Evolutionary conservation across 1,140 invertebrate genomes (phyloP).

Genomic region (Drosophila jambulina): DNA sequence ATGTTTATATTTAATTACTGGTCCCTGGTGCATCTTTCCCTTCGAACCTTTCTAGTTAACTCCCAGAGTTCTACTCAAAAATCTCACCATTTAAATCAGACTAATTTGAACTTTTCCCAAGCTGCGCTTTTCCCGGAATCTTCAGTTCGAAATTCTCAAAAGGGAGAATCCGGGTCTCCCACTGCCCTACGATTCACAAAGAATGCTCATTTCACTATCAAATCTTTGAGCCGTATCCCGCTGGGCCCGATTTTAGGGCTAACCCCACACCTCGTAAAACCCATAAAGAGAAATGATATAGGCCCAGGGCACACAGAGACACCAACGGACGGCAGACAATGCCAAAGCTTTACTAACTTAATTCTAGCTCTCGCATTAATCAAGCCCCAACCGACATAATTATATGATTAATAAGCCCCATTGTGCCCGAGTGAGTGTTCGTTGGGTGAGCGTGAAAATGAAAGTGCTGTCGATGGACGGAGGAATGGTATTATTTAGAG

Average conservation of each 20-base stretch:
- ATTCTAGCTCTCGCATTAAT: constrained; percentile 64
- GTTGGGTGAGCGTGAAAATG: constrained; percentile 71
- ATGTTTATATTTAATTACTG: no score
- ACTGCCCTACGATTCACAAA: constrained; percentile 1
- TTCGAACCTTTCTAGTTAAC: not conserved
- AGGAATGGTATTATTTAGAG: not conserved
- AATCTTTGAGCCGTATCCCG: constrained; percentile 38
- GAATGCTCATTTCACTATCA: constrained; percentile 45
- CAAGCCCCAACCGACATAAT: constrained; percentile 60
- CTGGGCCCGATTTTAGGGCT: constrained; percentile 21
- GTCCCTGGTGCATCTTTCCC: not conserved
- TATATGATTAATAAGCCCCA: constrained; percentile 75
- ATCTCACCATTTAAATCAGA: constrained; percentile 17
- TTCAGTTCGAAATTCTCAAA: constrained; percentile 20
- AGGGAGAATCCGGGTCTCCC: not conserved
- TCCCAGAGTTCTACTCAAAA: no score
- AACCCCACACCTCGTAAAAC: constrained; percentile 3
- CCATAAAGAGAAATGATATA: constrained; percentile 35
- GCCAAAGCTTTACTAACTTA: constrained; percentile 73
- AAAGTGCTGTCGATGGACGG: constrained; percentile 56
- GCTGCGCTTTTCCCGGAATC: constrained; percentile 23
- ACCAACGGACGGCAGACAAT: constrained; percentile 47
- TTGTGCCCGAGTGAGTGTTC: constrained; percentile 46
- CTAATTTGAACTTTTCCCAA: constrained; percentile 41
- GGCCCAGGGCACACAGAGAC: constrained; percentile 20